phyloP scores from a whole-genome alignment of 2,888 invertebrate genomes.

The Pinctada fucata region DNA sequence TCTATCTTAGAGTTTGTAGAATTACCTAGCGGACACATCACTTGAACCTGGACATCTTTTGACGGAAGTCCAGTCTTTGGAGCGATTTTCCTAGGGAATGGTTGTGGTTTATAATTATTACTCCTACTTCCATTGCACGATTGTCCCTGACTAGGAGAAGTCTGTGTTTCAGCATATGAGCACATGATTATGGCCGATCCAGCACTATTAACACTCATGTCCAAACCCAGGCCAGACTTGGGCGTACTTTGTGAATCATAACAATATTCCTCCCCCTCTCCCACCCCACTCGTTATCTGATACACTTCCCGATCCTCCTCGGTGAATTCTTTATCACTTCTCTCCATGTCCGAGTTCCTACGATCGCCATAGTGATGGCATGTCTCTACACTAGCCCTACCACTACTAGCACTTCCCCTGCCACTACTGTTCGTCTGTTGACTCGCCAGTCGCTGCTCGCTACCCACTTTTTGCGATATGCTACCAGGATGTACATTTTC shows the following conservation, averaged over 20 bases:
- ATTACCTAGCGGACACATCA: conserved; percentile 55
- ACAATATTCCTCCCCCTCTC: conserved; percentile 18
- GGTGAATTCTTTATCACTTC: conserved; percentile 55
- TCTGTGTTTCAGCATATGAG: conserved; percentile 50
- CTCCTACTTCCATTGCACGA: neutral
- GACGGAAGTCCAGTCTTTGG: conserved; percentile 43
- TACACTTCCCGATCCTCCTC: conserved; percentile 69
- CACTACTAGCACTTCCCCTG: conserved; percentile 21
- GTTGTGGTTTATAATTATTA: conserved; percentile 43
- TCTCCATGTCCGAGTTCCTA: conserved; percentile 35
- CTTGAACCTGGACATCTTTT: conserved; percentile 57
- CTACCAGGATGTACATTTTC: conserved; percentile 30
- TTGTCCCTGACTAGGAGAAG: conserved; percentile 46
- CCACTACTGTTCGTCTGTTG: conserved; percentile 19
- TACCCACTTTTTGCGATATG: neutral
- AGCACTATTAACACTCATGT: conserved; percentile 3
- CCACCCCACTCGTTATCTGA: conserved; percentile 54
- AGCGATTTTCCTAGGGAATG: conserved; percentile 51
- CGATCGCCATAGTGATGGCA: conserved; percentile 10
- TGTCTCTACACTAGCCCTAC: conserved; percentile 14
- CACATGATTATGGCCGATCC: conserved; percentile 29
- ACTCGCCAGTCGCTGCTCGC: conserved; percentile 1
- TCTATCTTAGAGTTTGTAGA: neutral
- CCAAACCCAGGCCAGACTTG: neutral
- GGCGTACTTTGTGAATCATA: conserved; percentile 11